Evolutionary conservation across 2,888 invertebrate species (phyloP).

Genomic region (Drosophila birchii): DNA sequence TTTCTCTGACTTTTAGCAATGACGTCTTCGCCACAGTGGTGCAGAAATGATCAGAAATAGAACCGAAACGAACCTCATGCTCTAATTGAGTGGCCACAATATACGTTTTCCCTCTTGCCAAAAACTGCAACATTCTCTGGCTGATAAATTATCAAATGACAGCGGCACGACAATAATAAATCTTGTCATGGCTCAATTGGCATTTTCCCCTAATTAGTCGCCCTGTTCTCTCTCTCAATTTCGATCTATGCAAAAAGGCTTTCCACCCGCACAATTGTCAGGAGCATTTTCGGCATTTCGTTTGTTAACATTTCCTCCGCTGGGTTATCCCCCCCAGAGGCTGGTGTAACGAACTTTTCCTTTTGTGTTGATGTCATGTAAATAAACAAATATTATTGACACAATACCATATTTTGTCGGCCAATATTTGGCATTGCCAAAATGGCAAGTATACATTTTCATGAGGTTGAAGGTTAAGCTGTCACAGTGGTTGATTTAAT

Average conservation of each 20-base stretch:
- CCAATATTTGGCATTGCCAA: slow-evolving; percentile 30
- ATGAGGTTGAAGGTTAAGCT: not conserved
- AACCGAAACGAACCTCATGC: slow-evolving; percentile 55
- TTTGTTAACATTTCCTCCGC: slow-evolving; percentile 33
- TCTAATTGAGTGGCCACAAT: slow-evolving; percentile 50
- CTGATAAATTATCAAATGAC: slow-evolving; percentile 66
- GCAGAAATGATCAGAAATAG: slow-evolving; percentile 41
- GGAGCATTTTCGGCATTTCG: slow-evolving; percentile 50
- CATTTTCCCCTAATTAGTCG: slow-evolving; percentile 36
- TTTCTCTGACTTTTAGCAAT: slow-evolving; percentile 42
- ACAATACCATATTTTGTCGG: slow-evolving; percentile 30
- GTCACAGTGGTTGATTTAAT: slow-evolving; percentile 2
- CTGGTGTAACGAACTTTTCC: slow-evolving; percentile 36
- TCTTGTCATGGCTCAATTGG: slow-evolving; percentile 69
- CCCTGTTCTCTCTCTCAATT: slow-evolving; percentile 20
- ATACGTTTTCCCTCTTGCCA: slow-evolving; percentile 17
- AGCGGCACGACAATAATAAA: slow-evolving; percentile 51
- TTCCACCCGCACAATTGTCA: not conserved
- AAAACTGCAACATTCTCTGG: slow-evolving; percentile 49
- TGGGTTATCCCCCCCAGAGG: not conserved
- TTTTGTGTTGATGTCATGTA: slow-evolving; percentile 38
- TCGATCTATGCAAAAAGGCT: slow-evolving; percentile 27
- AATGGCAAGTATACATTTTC: slow-evolving; percentile 7
- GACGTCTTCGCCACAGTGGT: slow-evolving; percentile 69
- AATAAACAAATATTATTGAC: slow-evolving; percentile 45